Conservation (phyloP, 2,113 vertebrate species). For the Rhinichthys klamathensis region DNA sequence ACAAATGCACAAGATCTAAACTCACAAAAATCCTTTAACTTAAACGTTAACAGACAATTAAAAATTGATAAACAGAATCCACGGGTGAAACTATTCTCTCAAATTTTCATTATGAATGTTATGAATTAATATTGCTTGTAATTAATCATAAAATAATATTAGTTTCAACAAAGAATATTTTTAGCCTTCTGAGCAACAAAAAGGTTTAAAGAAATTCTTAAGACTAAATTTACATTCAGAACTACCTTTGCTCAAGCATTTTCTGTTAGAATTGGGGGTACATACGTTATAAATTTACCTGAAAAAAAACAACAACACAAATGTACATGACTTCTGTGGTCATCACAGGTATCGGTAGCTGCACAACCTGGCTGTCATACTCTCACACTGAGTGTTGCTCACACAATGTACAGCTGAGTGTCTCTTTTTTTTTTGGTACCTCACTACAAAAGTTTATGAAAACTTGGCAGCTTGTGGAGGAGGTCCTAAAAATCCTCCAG, state of each 20-base stretch:
- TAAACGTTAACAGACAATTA: neutral
- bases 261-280: slow-evolving; percentile 6
- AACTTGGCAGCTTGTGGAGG: slow-evolving; percentile 97
- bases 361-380: slow-evolving; percentile 14
- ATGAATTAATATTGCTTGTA: neutral
- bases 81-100: neutral
- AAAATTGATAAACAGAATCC: neutral
- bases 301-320: slow-evolving; percentile 1
- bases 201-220: neutral
- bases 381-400: neutral
- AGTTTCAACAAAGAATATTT: neutral
- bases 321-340: neutral
- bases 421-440: neutral
- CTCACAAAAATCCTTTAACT: neutral
- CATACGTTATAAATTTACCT: neutral
- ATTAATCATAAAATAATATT: slow-evolving; percentile 18
- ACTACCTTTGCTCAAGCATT: neutral
- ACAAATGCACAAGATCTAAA: neutral
- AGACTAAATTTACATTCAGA: neutral
- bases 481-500: slow-evolving; percentile 95
- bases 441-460: slow-evolving; percentile 71
- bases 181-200: neutral
- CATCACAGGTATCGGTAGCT: neutral
- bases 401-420: slow-evolving; percentile 12
- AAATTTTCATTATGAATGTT: slow-evolving; percentile 2